phyloP scores from a whole-genome alignment of 2,888 invertebrate genomes.

The Tryphoninae sp. region DNA sequence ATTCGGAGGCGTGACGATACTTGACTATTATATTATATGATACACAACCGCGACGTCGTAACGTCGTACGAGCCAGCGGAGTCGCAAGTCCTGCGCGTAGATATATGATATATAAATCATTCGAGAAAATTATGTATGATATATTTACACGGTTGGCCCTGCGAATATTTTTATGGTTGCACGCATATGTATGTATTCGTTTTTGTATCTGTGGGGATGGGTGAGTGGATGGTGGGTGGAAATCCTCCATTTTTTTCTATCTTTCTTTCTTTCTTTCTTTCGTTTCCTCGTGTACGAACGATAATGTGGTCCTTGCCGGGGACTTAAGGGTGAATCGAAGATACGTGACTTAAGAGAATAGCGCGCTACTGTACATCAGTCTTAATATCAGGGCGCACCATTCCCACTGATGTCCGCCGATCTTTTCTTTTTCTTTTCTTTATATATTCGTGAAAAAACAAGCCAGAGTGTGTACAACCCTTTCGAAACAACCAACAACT shows the following conservation, averaged over 20 bases:
- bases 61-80: constrained; percentile 49
- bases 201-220: constrained; percentile 59
- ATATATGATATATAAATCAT: constrained; percentile 49
- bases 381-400: constrained; percentile 82
- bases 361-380: constrained; percentile 82
- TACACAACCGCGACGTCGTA: constrained; percentile 24
- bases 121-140: constrained; percentile 51
- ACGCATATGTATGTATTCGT: constrained; percentile 58
- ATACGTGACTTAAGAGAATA: constrained; percentile 74
- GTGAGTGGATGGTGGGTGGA: constrained; percentile 43
- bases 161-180: constrained; percentile 67
- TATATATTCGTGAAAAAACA: constrained; percentile 55
- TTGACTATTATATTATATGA: constrained; percentile 9
- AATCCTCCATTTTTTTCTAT: constrained; percentile 8
- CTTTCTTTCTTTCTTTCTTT: background rate
- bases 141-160: constrained; percentile 70
- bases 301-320: constrained; percentile 47
- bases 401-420: constrained; percentile 76
- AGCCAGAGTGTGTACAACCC: constrained; percentile 60
- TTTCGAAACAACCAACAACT: constrained; percentile 68
- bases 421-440: constrained; percentile 65
- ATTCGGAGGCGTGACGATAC: constrained; percentile 2
- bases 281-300: constrained; percentile 46
- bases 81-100: constrained; percentile 49
- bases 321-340: constrained; percentile 57